Evolutionary conservation across 2,888 invertebrate species (phyloP), one percentile per base, ranked within the genome.

Genomic region (Rambutsinella grinnellia): DNA sequence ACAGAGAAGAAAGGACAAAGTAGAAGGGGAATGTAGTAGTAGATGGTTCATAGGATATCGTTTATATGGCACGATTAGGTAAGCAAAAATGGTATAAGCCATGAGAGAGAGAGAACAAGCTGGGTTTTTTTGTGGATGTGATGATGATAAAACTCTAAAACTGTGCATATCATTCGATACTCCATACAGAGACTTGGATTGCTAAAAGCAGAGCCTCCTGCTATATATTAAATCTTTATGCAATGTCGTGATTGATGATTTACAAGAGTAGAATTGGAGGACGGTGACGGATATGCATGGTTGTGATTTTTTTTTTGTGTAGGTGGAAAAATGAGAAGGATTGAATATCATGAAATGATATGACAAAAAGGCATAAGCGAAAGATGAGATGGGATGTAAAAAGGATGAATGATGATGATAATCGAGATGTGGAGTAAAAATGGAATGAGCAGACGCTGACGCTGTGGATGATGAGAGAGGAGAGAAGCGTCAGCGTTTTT

Each of bases 91-190:
- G 36, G 13, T 13, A 36, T 36, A 36, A 36, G 13, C 5, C 6
- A 5, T 36, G 36, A 36, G 13, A 36, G 13, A 36, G 36, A 13
- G 13, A 5, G 36, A 36, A 8, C 13, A n/a, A n/a, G n/a, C 13
- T 36, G 36, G 36, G 36, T 36, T 49, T 49, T 49, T 49, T 61
- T 72, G 58, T 63, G 61, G 60, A 72, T 71, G 57, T 15, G 49
- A 19, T 60, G 46, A 21, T 44, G 28, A 51, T 53, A 19, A 36
- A 36, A 8, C 6, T 8, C 13, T 8, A 36, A 36, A 36, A 13
- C 36, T 8, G 36, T 36, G 36, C 36, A 36, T 36, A 36, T 36
- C 36, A 36, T 13, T 36, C 36, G 36, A 36, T 36, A 36, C 36
- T 36, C 36, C 6, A 36, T 13, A n/a, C n/a, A n/a, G n/a, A 36